phyloP scores from a whole-genome alignment of 2,113 vertebrate species.

The Ochotona princeps region DNA sequence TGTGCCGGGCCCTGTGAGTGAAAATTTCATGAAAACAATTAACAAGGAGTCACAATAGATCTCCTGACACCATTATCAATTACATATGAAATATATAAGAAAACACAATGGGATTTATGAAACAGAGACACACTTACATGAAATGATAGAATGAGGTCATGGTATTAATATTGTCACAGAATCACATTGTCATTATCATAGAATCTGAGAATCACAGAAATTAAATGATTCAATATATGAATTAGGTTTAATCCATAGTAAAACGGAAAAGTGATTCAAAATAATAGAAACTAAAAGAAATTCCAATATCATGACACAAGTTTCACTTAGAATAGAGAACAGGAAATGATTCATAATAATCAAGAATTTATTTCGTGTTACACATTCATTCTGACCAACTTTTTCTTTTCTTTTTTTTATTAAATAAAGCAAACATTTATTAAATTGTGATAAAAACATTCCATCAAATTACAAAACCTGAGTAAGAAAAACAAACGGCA shows the following conservation, averaged over 20 bases:
- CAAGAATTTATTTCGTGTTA: neutral
- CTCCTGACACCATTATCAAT: too few species aligned
- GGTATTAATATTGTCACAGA: neutral
- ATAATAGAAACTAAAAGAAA: neutral
- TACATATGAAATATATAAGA: neutral
- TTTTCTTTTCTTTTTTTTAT: too few species aligned
- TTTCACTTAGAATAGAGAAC: neutral
- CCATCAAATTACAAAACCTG: too few species aligned
- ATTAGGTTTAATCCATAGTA: neutral
- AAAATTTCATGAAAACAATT: neutral
- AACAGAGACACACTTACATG: neutral
- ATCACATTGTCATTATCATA: neutral
- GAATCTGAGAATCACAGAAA: too few species aligned
- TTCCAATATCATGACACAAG: neutral
- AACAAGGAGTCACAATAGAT: neutral
- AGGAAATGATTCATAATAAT: neutral
- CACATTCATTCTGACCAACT: neutral
- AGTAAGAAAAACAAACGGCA: too few species aligned
- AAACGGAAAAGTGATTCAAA: neutral
- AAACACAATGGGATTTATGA: neutral
- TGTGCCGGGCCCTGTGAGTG: neutral
- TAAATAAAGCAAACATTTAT: too few species aligned
- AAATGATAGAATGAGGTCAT: neutral
- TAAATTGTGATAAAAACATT: too few species aligned
- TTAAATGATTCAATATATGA: neutral